Base-by-base conservation (phyloP, 2,113 vertebrate species). In the Pleuronectes platessa region DNA sequence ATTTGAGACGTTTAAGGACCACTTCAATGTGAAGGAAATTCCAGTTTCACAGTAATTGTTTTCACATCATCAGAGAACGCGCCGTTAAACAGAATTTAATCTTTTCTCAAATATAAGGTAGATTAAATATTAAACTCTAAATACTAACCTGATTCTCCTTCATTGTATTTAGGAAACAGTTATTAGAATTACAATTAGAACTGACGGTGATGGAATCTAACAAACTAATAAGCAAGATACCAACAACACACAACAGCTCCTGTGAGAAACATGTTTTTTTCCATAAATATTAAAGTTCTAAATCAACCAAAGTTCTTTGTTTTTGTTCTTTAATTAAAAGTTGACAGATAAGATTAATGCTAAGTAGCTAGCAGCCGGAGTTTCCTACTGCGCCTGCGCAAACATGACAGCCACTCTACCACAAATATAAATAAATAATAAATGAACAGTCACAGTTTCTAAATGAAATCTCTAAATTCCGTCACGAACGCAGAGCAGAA, bases 371-470 rank as follows among this genome's bases (percentile, higher is more conserved):
- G 31, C 54, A 26, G 61, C 63, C 61, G 21, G 56, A 21, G 27
- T 10, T 7, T 5, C 1, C 23, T 40, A 76, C 24, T 79, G 85
- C 92, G 92, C 92, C 0, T 85, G 90, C 35, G 89, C 82, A 76
- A 0, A 59, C 35, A 45, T 90, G 85, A 84, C 86, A 89, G 82
- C 71, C 74, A 68, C 71, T 88, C 74, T 35, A 40, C 65, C 72
- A 61, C 51, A 63, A 63, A 42, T 21, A 63, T 13, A 42, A 63
- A 15, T 63, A 45, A 63, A 63, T 17, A 45, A 45, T 15, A 72
- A 84, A 20, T 40, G 56, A 71, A 67, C 87, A 81, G 77, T 71
- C 47, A 61, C 2, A 55, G 82, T 85, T 84, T 73, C 45, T n/a
- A 31, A 73, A 62, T 18, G 81, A 71, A 74, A 59, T 70, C 26